These are phyloP conservation scores for Liparis tanakae DNA, from an alignment of 2,797 vertebrate genomes.

Conservation along the genomic window DNA sequence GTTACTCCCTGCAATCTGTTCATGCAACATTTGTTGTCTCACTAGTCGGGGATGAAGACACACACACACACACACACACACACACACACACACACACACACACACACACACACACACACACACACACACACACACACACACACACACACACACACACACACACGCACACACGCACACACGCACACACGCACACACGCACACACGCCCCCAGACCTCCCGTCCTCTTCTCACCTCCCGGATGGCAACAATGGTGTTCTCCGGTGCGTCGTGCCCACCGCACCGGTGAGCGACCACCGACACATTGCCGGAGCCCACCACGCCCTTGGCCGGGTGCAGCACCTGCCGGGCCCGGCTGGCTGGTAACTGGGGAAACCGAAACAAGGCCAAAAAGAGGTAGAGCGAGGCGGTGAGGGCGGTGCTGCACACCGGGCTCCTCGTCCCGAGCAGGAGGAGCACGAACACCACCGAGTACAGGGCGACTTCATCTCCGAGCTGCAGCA, in stretches of 20 bases:
- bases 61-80: too few relatives aligned
- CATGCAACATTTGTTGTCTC: background rate
- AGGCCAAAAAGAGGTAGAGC: slow-evolving; percentile 84
- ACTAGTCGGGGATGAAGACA: background rate
- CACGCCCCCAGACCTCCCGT: too few relatives aligned
- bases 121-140: too few relatives aligned
- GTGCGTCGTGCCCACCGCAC: slow-evolving; percentile 92
- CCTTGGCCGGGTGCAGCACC: slow-evolving; percentile 83
- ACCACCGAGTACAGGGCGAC: slow-evolving; percentile 78
- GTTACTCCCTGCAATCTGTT: background rate
- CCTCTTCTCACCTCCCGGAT: slow-evolving; percentile 85
- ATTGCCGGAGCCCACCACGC: slow-evolving; percentile 27
- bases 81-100: too few relatives aligned
- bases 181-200: too few relatives aligned
- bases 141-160: too few relatives aligned
- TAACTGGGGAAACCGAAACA: slow-evolving; percentile 87
- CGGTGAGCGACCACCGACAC: slow-evolving; percentile 89
- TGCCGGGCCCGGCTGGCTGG: slow-evolving; percentile 76
- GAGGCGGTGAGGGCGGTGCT: slow-evolving; percentile 80
- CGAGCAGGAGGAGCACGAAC: slow-evolving; percentile 78
- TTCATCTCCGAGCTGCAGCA: slow-evolving; percentile 87
- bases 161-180: too few relatives aligned
- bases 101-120: too few relatives aligned
- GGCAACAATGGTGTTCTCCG: slow-evolving; percentile 95
- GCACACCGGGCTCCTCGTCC: slow-evolving; percentile 86